Conservation (phyloP, 1,140 invertebrate species). For the Tetranychus urticae region DNA sequence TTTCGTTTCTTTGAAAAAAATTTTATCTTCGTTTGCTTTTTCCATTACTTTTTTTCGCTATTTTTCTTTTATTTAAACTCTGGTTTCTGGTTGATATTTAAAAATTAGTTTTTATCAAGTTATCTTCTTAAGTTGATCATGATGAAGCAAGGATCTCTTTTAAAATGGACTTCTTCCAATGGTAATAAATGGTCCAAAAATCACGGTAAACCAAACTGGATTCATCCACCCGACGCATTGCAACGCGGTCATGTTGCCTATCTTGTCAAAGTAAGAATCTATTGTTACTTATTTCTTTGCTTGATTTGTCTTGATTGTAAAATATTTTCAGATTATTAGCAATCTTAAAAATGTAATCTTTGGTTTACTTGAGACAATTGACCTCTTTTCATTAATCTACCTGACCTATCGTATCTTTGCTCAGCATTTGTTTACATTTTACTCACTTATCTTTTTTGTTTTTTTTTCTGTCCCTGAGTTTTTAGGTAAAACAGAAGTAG, state of each 20-base stretch:
- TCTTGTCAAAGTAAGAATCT: constrained; percentile 61
- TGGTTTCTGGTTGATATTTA: too few species aligned
- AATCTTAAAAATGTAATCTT: not conserved
- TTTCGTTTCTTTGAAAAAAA: too few species aligned
- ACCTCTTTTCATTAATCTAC: not conserved
- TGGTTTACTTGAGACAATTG: not conserved
- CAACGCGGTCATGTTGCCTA: constrained; percentile 83
- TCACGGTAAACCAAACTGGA: constrained; percentile 34
- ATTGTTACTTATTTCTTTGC: not conserved
- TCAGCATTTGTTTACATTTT: not conserved
- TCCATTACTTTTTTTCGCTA: too few species aligned
- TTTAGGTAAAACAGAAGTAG: constrained; percentile 71
- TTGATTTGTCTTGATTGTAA: not conserved
- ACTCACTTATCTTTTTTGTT: not conserved
- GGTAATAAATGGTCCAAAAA: constrained; percentile 21
- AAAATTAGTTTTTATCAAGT: too few species aligned
- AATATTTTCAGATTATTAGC: not conserved
- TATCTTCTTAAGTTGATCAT: constrained; percentile 1
- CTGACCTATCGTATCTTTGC: not conserved
- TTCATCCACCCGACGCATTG: constrained; percentile 74
- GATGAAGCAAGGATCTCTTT: constrained; percentile 32
- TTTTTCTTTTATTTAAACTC: too few species aligned
- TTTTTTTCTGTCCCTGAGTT: constrained; percentile 33
- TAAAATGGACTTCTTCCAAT: constrained; percentile 31
- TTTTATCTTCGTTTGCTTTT: too few species aligned